Percentiles rank a stretch among this genome's conserved stretches.
Conservation (phyloP, 2,888 invertebrate species). For the Trissonchulus latispiculum region DNA sequence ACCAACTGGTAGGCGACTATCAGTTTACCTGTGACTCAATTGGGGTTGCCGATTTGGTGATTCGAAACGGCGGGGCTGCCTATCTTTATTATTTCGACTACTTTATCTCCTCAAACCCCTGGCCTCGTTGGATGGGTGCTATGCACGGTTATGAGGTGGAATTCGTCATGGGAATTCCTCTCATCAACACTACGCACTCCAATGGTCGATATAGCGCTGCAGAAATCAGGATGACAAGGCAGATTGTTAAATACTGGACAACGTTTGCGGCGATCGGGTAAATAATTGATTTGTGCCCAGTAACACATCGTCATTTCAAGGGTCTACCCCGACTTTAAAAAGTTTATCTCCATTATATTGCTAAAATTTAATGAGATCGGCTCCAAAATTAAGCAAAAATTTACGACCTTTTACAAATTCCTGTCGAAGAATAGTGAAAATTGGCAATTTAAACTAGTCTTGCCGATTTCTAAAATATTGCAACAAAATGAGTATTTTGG, state of each 20-base stretch:
- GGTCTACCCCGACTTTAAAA: too few relatives aligned
- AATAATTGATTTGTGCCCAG: too few relatives aligned
- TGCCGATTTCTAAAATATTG: too few relatives aligned
- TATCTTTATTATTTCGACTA: slow-evolving; percentile 68
- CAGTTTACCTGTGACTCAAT: slow-evolving; percentile 57
- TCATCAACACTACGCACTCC: slow-evolving; percentile 62
- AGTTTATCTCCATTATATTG: too few relatives aligned
- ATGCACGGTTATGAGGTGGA: slow-evolving; percentile 97
- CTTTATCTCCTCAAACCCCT: slow-evolving; percentile 67
- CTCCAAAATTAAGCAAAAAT: too few relatives aligned
- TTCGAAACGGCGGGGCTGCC: not conserved
- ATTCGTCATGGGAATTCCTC: slow-evolving; percentile 89
- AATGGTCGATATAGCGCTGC: slow-evolving; percentile 52
- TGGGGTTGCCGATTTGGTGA: slow-evolving; percentile 35
- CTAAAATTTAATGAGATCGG: too few relatives aligned
- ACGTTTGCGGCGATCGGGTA: slow-evolving; percentile 89
- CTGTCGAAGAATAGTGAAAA: not conserved
- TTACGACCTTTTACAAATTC: too few relatives aligned
- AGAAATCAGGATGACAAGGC: slow-evolving; percentile 57
- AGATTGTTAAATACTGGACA: slow-evolving; percentile 84
- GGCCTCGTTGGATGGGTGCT: slow-evolving; percentile 99
- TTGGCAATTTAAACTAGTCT: too few relatives aligned
- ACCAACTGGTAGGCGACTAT: slow-evolving; percentile 71
- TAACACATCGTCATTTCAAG: too few relatives aligned
- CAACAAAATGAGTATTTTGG: too few relatives aligned